Evolutionary conservation across 2,888 invertebrate genomes (phyloP).

Genomic region (Pristionchus entomophagus): DNA sequence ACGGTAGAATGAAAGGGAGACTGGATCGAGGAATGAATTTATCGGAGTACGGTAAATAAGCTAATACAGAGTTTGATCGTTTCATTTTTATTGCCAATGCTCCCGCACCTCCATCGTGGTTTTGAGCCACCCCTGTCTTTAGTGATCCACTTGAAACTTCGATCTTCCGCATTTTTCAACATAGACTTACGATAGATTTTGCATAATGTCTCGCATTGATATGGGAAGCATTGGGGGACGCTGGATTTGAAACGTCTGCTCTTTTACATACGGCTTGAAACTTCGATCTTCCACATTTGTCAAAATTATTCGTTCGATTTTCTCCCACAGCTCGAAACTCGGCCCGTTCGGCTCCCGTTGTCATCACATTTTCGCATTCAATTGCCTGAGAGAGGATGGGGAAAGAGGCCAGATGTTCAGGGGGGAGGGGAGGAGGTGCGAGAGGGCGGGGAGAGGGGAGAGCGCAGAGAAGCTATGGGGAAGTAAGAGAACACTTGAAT

Average conservation of each 20-base stretch:
- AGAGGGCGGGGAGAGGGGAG: background rate
- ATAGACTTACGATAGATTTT: too few relatives aligned
- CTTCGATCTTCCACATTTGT: background rate
- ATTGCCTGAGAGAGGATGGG: too few relatives aligned
- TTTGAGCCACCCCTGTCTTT: too few relatives aligned
- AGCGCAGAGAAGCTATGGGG: background rate
- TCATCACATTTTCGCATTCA: constrained; percentile 10
- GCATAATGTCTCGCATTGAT: too few relatives aligned
- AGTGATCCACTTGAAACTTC: too few relatives aligned
- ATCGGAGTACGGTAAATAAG: too few relatives aligned
- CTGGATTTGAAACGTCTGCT: background rate
- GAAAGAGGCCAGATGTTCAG: background rate
- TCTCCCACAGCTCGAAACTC: too few relatives aligned
- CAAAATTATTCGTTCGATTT: background rate
- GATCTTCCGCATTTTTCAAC: too few relatives aligned
- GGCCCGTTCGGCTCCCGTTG: background rate
- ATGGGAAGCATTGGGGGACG: too few relatives aligned
- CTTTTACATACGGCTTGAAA: background rate
- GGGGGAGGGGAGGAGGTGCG: background rate
- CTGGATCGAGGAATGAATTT: background rate
- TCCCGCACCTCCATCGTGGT: too few relatives aligned
- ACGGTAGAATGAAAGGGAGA: background rate
- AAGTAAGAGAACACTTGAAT: background rate
- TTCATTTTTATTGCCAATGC: too few relatives aligned
- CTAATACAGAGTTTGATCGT: too few relatives aligned